These are phyloP conservation scores for Emmelina monodactyla DNA, from an alignment of 2,888 invertebrate genomes.

Conservation along the genomic window DNA sequence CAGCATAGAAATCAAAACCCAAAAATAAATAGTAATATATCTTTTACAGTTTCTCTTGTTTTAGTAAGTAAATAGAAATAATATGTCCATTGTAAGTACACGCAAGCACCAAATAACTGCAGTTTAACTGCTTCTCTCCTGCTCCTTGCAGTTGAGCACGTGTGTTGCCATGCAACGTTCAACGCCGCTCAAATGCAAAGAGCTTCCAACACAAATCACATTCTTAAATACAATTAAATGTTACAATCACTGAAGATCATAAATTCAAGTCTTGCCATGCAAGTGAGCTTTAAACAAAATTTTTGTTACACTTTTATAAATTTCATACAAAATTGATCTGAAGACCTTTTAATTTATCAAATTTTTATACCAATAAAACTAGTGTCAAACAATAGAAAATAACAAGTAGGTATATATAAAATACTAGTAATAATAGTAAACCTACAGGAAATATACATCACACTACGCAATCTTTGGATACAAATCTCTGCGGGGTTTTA, in stretches of 20 bases:
- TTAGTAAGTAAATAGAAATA: slow-evolving; percentile 32
- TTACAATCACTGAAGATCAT: not conserved
- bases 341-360: slow-evolving; percentile 40
- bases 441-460: slow-evolving; percentile 59
- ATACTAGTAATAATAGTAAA: slow-evolving; percentile 54
- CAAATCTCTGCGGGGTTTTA: too few species aligned
- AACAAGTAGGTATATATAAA: slow-evolving; percentile 54
- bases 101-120: slow-evolving; percentile 54
- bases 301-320: slow-evolving; percentile 12
- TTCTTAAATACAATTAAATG: not conserved
- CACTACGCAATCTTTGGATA: slow-evolving; percentile 62
- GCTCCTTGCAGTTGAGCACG: slow-evolving; percentile 18
- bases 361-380: slow-evolving; percentile 29
- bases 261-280: slow-evolving; percentile 4
- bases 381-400: slow-evolving; percentile 49
- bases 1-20: slow-evolving; percentile 5
- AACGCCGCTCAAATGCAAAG: not conserved
- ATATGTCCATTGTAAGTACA: slow-evolving; percentile 60
- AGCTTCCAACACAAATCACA: not conserved
- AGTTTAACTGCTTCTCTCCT: slow-evolving; percentile 44
- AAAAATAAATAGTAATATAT: slow-evolving; percentile 47
- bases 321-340: slow-evolving; percentile 30
- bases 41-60: slow-evolving; percentile 26
- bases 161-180: slow-evolving; percentile 25
- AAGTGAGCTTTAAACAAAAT: slow-evolving; percentile 6